These are phyloP conservation scores for Metalampra italica DNA, from an alignment of 2,888 invertebrate genomes.

Conservation along the genomic window DNA sequence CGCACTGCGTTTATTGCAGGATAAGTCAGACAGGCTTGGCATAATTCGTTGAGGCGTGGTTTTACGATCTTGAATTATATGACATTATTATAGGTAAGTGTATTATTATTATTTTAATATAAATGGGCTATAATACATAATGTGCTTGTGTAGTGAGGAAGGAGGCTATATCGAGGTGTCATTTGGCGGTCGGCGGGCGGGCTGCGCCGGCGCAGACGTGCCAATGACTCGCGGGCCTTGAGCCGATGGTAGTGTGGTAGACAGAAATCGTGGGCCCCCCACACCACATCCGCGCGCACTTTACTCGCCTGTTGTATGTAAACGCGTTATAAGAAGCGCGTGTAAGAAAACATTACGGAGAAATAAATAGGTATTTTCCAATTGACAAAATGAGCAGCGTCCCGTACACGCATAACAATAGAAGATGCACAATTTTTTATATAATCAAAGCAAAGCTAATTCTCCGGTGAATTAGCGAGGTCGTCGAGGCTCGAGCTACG, in stretches of 20 bases:
- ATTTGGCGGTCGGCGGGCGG: conserved; percentile 39
- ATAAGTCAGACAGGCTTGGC: background rate
- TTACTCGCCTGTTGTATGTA: conserved; percentile 17
- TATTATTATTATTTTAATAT: background rate
- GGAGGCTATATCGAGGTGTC: conserved; percentile 16
- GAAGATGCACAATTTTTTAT: no score
- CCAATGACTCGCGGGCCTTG: conserved; percentile 68
- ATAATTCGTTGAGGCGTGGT: background rate
- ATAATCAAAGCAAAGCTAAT: no score
- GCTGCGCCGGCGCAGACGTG: conserved; percentile 33
- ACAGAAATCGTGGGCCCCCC: conserved; percentile 46
- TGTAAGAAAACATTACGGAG: background rate
- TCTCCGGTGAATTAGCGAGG: no score
- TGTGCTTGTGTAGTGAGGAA: conserved; percentile 10
- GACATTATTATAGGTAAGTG: background rate
- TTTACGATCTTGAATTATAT: background rate
- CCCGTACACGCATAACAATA: no score
- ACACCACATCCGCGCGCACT: conserved; percentile 17
- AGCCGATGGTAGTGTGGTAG: conserved; percentile 34
- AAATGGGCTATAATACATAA: conserved; percentile 1
- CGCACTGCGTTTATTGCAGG: background rate
- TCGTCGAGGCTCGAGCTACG: no score
- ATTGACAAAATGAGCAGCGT: no score
- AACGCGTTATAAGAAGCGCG: background rate
- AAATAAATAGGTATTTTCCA: no score